phyloP scores from a whole-genome alignment of 2,888 invertebrate genomes.

The Phragmatobia fuliginosa region DNA sequence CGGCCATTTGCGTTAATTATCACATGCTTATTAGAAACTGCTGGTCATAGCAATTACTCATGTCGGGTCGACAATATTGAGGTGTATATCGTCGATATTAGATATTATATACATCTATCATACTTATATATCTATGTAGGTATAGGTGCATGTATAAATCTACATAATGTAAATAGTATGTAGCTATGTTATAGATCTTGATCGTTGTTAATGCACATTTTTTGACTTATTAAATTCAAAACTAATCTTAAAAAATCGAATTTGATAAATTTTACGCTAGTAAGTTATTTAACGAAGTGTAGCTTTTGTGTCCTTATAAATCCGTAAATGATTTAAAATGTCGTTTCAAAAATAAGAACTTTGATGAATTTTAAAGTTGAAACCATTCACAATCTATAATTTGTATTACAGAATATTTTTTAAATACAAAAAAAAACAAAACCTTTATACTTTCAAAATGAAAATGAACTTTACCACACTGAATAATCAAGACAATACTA shows the following conservation, averaged over 20 bases:
- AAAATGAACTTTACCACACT: neutral
- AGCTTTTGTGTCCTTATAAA: too few species aligned
- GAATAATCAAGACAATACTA: constrained; percentile 4
- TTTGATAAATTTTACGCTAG: too few species aligned
- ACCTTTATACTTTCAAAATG: neutral
- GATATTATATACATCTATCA: neutral
- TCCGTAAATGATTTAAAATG: too few species aligned
- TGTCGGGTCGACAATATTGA: constrained; percentile 15
- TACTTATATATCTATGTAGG: neutral
- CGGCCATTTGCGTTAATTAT: constrained; percentile 11
- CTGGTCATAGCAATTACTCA: constrained; percentile 27
- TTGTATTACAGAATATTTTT: neutral
- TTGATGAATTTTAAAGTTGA: too few species aligned
- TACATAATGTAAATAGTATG: neutral
- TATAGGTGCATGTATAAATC: neutral
- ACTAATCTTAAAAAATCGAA: too few species aligned
- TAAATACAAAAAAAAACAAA: neutral
- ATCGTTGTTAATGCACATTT: too few species aligned
- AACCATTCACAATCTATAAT: too few species aligned
- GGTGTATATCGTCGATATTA: too few species aligned
- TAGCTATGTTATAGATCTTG: neutral
- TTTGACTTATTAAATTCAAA: too few species aligned
- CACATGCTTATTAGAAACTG: constrained; percentile 17
- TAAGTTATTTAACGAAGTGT: too few species aligned
- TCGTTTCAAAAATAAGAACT: too few species aligned